A percentile compares a stretch with the other conserved stretches of the same genome.
phyloP scores from a whole-genome alignment of 2,113 vertebrate genomes.

The Uropsilus gracilis region DNA sequence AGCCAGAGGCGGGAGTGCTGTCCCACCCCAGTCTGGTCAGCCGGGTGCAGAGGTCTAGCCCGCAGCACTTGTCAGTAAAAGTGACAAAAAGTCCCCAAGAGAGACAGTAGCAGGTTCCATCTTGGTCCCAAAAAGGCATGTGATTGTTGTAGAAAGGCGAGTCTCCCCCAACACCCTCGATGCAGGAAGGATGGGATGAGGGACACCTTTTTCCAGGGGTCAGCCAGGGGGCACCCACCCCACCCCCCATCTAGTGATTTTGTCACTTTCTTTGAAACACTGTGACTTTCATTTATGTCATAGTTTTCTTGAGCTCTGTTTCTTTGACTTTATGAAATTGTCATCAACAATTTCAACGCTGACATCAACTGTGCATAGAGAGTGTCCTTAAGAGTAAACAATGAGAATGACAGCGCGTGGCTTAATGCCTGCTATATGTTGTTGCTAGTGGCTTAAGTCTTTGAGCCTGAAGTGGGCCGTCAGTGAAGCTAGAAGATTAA shows the following conservation, averaged over 20 bases:
- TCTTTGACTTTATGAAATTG: constrained; percentile 43
- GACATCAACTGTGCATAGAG: not conserved
- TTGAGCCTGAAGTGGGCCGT: not conserved
- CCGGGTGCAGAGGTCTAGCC: not conserved
- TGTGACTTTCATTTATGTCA: not conserved
- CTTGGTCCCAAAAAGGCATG: not conserved
- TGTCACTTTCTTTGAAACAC: not conserved
- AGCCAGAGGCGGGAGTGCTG: not conserved
- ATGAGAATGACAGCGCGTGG: constrained; percentile 11
- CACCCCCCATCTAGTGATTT: not conserved
- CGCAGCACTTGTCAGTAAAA: not conserved
- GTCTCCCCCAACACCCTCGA: not conserved
- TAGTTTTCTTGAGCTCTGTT: constrained; percentile 33
- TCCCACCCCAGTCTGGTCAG: not conserved
- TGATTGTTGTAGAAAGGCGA: not conserved
- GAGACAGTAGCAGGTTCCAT: not conserved
- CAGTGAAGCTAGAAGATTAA: not conserved
- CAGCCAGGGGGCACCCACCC: not conserved
- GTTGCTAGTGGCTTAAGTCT: not conserved
- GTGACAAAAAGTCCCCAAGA: not conserved
- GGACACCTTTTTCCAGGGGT: not conserved
- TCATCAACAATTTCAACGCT: not conserved
- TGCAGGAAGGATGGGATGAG: not conserved
- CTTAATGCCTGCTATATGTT: not conserved
- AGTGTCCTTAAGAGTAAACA: not conserved